Percentiles rank a stretch among this genome's conserved stretches.
Evolutionary conservation across 2,888 invertebrate genomes (phyloP).

Genomic region (Cataglyphis altisquamis): DNA sequence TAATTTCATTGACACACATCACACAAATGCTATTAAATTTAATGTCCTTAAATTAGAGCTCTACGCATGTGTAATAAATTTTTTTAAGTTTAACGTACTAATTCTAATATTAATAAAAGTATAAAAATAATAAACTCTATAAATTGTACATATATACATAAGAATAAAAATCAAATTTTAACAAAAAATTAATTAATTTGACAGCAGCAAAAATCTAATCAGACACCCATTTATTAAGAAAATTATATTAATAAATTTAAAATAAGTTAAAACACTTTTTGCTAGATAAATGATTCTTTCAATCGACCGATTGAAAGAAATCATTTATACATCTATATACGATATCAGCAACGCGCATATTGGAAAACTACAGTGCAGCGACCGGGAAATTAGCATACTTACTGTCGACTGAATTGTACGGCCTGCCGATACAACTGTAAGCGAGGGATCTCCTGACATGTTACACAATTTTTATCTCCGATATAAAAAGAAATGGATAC

Average conservation of each 20-base stretch:
- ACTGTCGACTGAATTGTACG: constrained; percentile 11
- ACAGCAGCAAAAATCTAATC: not conserved
- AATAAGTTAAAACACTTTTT: not conserved
- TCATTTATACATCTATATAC: not conserved
- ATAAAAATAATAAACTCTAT: constrained; percentile 6
- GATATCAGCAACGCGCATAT: not conserved
- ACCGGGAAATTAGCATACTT: constrained; percentile 39
- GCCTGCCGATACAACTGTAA: not conserved
- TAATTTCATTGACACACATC: constrained; percentile 16
- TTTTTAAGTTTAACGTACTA: not conserved
- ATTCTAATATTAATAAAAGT: not conserved
- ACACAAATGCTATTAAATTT: not conserved
- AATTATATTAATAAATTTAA: not conserved
- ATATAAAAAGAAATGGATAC: constrained; percentile 14
- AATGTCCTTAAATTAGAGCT: not conserved
- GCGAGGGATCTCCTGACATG: constrained; percentile 5
- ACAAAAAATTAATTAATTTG: not conserved
- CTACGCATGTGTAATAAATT: not conserved
- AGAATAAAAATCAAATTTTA: not conserved
- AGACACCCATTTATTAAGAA: not conserved
- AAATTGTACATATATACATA: not conserved
- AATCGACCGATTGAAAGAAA: not conserved
- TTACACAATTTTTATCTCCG: constrained; percentile 24
- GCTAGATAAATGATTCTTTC: not conserved
- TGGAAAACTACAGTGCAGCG: constrained; percentile 28